Evolutionary conservation across 2,888 invertebrate genomes (phyloP).

Genomic region (Lithophane semibrunnea): DNA sequence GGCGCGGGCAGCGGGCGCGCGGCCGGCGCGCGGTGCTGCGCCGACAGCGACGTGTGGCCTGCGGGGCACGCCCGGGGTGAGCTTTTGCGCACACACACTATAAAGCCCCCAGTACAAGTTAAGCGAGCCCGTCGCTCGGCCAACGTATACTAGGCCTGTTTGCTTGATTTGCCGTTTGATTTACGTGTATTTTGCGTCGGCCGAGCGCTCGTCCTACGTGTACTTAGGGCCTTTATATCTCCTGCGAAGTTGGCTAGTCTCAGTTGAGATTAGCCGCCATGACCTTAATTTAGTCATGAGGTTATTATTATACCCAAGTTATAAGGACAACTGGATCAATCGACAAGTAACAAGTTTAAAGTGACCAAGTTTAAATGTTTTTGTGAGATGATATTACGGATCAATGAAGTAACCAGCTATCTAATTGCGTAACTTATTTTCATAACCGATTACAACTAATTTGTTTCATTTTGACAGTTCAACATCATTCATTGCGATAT

Average conservation of each 20-base stretch:
- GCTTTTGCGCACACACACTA: background rate
- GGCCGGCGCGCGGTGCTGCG: conserved; percentile 89
- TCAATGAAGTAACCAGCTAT: no score
- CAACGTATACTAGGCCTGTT: no score
- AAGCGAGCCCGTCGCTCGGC: no score
- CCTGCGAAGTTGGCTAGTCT: no score
- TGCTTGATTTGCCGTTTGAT: no score
- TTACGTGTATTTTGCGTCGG: no score
- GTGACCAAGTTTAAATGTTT: background rate
- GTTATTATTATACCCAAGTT: background rate
- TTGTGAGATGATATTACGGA: background rate
- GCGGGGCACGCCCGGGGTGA: background rate
- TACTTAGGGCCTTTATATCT: background rate
- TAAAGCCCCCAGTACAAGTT: no score
- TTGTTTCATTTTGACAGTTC: no score
- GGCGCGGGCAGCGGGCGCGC: conserved; percentile 71
- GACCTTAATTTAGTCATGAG: background rate
- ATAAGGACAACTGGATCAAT: background rate
- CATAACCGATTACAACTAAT: no score
- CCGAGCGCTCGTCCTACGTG: no score
- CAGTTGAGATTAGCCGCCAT: background rate
- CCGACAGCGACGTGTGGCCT: conserved; percentile 91
- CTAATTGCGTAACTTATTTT: no score
- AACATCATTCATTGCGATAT: no score
- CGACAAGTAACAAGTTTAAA: background rate